A percentile compares a stretch with the other conserved stretches of the same genome.
Evolutionary conservation across 1,140 invertebrate species (phyloP).

Genomic region (Zaprionus tsacasi): DNA sequence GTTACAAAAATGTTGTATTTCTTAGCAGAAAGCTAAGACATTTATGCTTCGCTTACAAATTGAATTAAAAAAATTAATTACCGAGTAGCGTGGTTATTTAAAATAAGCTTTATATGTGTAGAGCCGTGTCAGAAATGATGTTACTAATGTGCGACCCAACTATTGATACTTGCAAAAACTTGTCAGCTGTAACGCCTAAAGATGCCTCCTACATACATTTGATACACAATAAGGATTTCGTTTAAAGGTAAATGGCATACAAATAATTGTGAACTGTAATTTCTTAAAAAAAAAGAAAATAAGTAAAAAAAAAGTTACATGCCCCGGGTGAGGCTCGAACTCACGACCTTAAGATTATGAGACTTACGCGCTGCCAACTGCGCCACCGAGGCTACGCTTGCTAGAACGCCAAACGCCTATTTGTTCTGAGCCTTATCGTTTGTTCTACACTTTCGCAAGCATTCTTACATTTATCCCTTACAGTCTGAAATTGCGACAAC

Average conservation of each 20-base stretch:
- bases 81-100: too few species aligned
- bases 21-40: too few species aligned
- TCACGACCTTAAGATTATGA: slow-evolving; percentile 99
- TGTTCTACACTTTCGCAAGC: background rate
- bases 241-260: slow-evolving; percentile 9
- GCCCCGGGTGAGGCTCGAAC: slow-evolving; percentile 97
- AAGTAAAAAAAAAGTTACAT: slow-evolving; percentile 85
- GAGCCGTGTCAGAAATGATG: too few species aligned
- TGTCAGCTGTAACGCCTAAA: too few species aligned
- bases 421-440: slow-evolving; percentile 24
- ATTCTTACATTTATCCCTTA: background rate
- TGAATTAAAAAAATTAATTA: too few species aligned
- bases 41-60: too few species aligned
- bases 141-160: too few species aligned
- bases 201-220: too few species aligned
- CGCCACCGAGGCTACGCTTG: slow-evolving; percentile 90
- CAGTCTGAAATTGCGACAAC: too few species aligned
- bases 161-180: too few species aligned
- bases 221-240: background rate
- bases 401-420: slow-evolving; percentile 21
- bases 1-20: slow-evolving; percentile 23
- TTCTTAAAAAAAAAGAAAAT: slow-evolving; percentile 11
- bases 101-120: too few species aligned
- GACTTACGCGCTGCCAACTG: slow-evolving; percentile 98
- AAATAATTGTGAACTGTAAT: background rate